Conservation (phyloP, 2,113 vertebrate species). For the Synodontis membranacea region DNA sequence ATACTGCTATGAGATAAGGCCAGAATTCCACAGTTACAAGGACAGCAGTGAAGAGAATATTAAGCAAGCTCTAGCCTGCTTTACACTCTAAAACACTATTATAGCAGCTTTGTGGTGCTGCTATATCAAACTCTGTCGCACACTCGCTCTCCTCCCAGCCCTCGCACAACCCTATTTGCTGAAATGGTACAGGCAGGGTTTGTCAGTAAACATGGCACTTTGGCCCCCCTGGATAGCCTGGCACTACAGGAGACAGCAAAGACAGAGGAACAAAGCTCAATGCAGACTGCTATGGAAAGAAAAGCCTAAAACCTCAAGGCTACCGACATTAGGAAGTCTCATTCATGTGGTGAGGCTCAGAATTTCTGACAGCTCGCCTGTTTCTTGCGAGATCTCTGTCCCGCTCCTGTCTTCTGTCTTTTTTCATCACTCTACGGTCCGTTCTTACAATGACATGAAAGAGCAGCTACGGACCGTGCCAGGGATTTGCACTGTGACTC, state of each 20-base stretch:
- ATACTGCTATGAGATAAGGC: slow-evolving; percentile 68
- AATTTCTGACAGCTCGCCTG: slow-evolving; percentile 46
- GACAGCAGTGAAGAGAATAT: slow-evolving; percentile 64
- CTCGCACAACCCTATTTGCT: slow-evolving; percentile 17
- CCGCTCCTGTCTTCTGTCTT: slow-evolving; percentile 35
- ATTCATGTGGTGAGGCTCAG: slow-evolving; percentile 45
- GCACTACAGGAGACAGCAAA: slow-evolving; percentile 19
- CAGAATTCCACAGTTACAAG: slow-evolving; percentile 65
- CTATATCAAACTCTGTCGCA: slow-evolving; percentile 1
- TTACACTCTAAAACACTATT: slow-evolving; percentile 57
- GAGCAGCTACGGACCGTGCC: slow-evolving; percentile 22
- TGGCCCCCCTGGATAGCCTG: slow-evolving; percentile 16
- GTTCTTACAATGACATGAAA: slow-evolving; percentile 39
- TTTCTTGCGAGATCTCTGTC: slow-evolving; percentile 22
- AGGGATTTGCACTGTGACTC: slow-evolving; percentile 11
- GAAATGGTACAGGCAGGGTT: slow-evolving; percentile 35
- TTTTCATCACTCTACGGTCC: slow-evolving; percentile 46
- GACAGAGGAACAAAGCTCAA: slow-evolving; percentile 23
- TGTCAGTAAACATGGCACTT: slow-evolving; percentile 44
- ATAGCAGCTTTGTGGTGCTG: slow-evolving; percentile 13
- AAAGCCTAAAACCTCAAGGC: slow-evolving; percentile 44
- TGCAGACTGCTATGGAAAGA: slow-evolving; percentile 38
- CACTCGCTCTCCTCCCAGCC: neutral
- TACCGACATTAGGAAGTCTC: slow-evolving; percentile 51
- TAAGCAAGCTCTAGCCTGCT: slow-evolving; percentile 59